Evolutionary conservation across 2,113 vertebrate species (phyloP), one percentile per base, ranked within the genome.

Genomic region (Seriola aureovittata): DNA sequence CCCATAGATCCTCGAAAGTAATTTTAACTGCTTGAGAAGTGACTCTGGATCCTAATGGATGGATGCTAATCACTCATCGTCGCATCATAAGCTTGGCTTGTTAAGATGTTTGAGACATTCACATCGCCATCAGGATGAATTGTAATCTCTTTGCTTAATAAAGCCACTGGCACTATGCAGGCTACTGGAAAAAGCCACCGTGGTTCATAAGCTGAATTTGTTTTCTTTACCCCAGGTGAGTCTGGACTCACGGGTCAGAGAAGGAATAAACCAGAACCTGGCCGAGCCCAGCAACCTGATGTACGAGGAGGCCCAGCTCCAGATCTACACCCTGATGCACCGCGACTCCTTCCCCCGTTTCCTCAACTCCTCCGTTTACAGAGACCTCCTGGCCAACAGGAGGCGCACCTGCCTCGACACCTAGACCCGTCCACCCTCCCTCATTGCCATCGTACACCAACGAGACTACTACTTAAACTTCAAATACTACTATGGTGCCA

Each of bases 301-400:
- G 59, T 99, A 99, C 1, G 98, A 99, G 19, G 98, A 99, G 1
- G 98, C 98, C 0, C 98, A 99, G 95, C 96, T 99, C 74, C 98
- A 99, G 96, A 99, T 99, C 90, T 99, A 99, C 96, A 99, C 97
- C 4, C 96, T 99, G 81, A 99, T 99, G 98, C 98, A 99, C 94
- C 97, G 98, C 84, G 98, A 99, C 96, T 99, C 98, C 85, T 99
- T 96, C 82, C 98, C 98, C 21, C 97, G 98, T 89, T 99, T 99
- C 94, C 97, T 99, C 93, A 97, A 97, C 96, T 99, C 98, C 84
- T 95, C 96, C 60, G 89, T 98, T 92, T 99, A 99, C 96, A 97
- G 96, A 77, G 95, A 97, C 89, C 96, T 99, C 90, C 95, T 98
- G 93, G 97, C 97, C 89, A 96, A 79, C 88, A 91, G 95, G 90